Conservation (phyloP, 2,797 vertebrate genomes). For the Phalanger gymnotis region DNA sequence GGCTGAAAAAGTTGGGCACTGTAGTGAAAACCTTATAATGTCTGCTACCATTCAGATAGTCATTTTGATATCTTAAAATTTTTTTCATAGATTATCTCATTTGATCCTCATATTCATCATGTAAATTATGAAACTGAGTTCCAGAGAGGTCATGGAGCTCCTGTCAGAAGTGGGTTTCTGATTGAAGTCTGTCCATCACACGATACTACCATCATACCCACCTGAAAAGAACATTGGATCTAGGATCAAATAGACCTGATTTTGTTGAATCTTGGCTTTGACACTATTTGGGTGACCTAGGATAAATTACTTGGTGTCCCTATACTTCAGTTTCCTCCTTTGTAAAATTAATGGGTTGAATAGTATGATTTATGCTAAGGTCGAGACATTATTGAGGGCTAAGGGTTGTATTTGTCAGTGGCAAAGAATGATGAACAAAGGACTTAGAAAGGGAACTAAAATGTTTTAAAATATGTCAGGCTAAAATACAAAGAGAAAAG, state of each 20-base stretch:
- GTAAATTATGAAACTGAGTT: neutral
- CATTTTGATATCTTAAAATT: neutral
- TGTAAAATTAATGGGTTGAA: neutral
- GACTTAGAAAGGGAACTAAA: neutral
- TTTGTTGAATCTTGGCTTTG: neutral
- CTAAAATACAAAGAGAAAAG: neutral
- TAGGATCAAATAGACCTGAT: neutral
- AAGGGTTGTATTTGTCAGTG: neutral
- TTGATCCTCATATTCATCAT: neutral
- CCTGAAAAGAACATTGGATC: neutral
- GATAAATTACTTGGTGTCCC: slow-evolving; percentile 11
- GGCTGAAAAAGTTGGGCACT: neutral
- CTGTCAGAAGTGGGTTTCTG: neutral
- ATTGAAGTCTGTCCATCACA: neutral
- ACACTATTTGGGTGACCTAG: neutral
- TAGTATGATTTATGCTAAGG: neutral
- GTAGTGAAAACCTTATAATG: neutral
- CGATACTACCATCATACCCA: neutral
- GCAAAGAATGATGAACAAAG: neutral
- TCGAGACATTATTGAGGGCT: neutral
- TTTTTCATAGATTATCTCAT: neutral
- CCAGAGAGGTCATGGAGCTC: neutral
- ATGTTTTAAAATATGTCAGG: neutral
- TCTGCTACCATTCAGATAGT: neutral
- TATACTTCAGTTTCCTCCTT: neutral